These are phyloP conservation scores for Drosophila busckii DNA, from an alignment of 1,140 invertebrate species.

Conservation along the genomic window DNA sequence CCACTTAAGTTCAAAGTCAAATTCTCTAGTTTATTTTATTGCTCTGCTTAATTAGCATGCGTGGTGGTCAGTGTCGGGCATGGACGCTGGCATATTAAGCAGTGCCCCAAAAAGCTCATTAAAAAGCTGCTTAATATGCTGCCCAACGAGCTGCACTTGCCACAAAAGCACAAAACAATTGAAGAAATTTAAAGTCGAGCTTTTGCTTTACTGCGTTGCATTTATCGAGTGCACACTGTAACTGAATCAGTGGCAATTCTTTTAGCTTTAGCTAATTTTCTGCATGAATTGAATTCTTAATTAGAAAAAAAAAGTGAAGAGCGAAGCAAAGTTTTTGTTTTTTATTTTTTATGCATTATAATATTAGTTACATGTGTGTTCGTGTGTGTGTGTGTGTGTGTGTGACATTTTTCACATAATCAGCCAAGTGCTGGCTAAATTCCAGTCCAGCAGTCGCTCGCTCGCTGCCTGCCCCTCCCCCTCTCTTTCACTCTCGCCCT, in stretches of 20 bases:
- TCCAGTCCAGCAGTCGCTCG: too few relatives aligned
- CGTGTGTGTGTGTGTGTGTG: constrained; percentile 30
- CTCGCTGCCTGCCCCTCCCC: constrained; percentile 12
- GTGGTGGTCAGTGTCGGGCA: too few relatives aligned
- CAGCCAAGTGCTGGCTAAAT: constrained; percentile 62
- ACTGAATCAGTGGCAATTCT: constrained; percentile 40
- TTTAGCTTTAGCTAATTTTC: constrained; percentile 57
- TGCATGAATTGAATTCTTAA: constrained; percentile 69
- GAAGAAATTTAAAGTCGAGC: too few relatives aligned
- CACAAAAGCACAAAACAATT: background rate
- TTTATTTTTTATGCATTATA: background rate
- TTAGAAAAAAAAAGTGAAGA: constrained; percentile 41
- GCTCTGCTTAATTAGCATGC: too few relatives aligned
- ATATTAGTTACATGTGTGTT: background rate
- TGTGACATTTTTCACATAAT: constrained; percentile 77
- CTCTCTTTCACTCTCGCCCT: too few relatives aligned
- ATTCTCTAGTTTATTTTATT: background rate
- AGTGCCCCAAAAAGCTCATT: background rate
- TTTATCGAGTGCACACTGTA: too few relatives aligned
- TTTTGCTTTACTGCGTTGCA: too few relatives aligned
- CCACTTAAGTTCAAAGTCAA: background rate
- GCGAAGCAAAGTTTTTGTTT: constrained; percentile 1
- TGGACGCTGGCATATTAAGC: constrained; percentile 1
- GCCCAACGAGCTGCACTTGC: background rate
- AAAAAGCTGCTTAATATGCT: background rate